phyloP scores from a whole-genome alignment of 2,888 invertebrate genomes.

The Bruchidius siliquastri region DNA sequence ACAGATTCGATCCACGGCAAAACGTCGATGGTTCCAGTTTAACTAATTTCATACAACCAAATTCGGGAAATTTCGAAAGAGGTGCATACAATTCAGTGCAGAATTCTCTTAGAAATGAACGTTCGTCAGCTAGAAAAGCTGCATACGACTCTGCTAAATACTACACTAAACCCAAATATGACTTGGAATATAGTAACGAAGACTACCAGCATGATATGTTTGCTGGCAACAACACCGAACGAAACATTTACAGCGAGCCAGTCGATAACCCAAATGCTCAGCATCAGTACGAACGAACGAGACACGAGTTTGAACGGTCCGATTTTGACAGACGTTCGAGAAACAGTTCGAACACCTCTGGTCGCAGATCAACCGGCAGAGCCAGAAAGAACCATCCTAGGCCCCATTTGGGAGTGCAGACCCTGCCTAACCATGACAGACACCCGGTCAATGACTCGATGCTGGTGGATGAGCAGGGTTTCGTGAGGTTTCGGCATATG shows the following conservation, averaged over 20 bases:
- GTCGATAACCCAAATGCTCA: constrained; percentile 36
- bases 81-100: constrained; percentile 34
- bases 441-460: constrained; percentile 58
- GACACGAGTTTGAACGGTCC: constrained; percentile 60
- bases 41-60: constrained; percentile 38
- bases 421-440: constrained; percentile 54
- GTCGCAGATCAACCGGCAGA: constrained; percentile 42
- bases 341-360: constrained; percentile 45
- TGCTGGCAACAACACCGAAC: constrained; percentile 47
- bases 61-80: constrained; percentile 38
- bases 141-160: constrained; percentile 43
- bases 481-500: constrained; percentile 76
- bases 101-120: constrained; percentile 36
- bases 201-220: constrained; percentile 38
- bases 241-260: constrained; percentile 50
- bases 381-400: constrained; percentile 47
- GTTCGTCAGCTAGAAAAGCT: constrained; percentile 34
- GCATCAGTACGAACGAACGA: constrained; percentile 43
- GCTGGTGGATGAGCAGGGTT: constrained; percentile 87
- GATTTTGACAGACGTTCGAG: constrained; percentile 48
- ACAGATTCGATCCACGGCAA: constrained; percentile 56
- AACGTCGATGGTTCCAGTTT: constrained; percentile 44
- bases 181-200: constrained; percentile 40
- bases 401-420: constrained; percentile 54
- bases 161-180: constrained; percentile 43